A percentile compares a stretch with the other conserved stretches of the same genome.
These are phyloP conservation scores for Caenorhabditis drosophilae DNA, from an alignment of 2,888 invertebrate genomes.

Conservation along the genomic window DNA sequence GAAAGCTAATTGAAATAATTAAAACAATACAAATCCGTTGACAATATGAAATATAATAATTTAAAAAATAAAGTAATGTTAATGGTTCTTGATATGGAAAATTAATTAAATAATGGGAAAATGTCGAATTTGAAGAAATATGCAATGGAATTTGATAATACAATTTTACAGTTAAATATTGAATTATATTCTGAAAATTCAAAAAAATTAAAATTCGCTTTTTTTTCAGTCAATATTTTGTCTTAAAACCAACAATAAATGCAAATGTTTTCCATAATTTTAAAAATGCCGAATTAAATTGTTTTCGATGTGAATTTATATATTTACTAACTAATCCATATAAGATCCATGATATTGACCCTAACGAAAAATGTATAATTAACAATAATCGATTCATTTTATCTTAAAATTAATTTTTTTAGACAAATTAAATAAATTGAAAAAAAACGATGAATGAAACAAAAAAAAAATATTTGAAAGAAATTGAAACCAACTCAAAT, in stretches of 20 bases:
- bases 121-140: neutral
- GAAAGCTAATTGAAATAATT: conserved; percentile 6
- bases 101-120: neutral
- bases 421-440: neutral
- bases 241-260: conserved; percentile 1
- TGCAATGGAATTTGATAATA: conserved; percentile 6
- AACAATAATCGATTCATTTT: conserved; percentile 3
- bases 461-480: neutral
- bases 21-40: conserved; percentile 5
- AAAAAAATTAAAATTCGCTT: neutral
- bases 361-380: neutral
- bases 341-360: conserved; percentile 3
- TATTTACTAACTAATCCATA: conserved; percentile 4
- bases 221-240: neutral
- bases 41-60: conserved; percentile 5
- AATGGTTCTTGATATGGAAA: neutral
- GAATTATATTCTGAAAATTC: conserved; percentile 3
- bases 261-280: conserved; percentile 6
- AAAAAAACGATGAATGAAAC: neutral
- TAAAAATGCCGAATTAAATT: conserved; percentile 4
- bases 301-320: conserved; percentile 6
- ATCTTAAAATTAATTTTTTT: neutral
- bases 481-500: neutral
- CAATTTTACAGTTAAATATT: conserved; percentile 1
- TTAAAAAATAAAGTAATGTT: neutral